Base-by-base conservation (phyloP, 2,888 invertebrate genomes). In the Cephus spinipes region DNA sequence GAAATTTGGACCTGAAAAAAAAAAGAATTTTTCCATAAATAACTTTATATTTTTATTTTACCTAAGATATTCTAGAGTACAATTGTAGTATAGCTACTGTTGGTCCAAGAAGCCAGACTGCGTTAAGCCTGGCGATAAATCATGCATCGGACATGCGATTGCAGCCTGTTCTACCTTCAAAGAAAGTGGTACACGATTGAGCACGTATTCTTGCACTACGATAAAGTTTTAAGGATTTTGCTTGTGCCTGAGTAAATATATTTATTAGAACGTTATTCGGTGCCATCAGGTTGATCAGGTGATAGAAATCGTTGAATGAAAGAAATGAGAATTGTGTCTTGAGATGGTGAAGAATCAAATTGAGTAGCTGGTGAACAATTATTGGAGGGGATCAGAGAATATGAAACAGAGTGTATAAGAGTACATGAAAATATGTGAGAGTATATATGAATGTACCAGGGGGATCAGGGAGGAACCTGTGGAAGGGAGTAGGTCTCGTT, bases 401-500 rank as follows among this genome's bases (percentile, higher is more conserved):
- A 23, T 23, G 55, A 55, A 55, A 23, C 23, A 55, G 55, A 55
- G 55, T 55, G 15, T 55, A 23, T 55, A 55, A 23, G 55, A 55
- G 23, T 55, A 55, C 55, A 55, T 55, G 55, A 55, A 55, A 55
- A 55, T 23, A 55, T 23, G 23, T 55, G 71, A 32, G 33, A 71
- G 31, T 31, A 71, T 23, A 71, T 32, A 33, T 71, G 71, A 71
- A 31, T 23, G 34, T 4, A 77, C n/a, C 34, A n/a, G 55, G 55
- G 55, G 55, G 68, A 71, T 12, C 31, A 12, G 55, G 71, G 73
- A 76, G 71, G 78, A 71, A 80, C 73, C 9, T 55, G 78, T 40
- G 68, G 30, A 76, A 36, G 69, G 35, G 73, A 33, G 74, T 79
- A 35, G 71, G 75, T 74, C 68, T 35, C 76, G 69, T 75, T 77